phyloP scores from a whole-genome alignment of 2,888 invertebrate species.

The Tryphoninae sp. region DNA sequence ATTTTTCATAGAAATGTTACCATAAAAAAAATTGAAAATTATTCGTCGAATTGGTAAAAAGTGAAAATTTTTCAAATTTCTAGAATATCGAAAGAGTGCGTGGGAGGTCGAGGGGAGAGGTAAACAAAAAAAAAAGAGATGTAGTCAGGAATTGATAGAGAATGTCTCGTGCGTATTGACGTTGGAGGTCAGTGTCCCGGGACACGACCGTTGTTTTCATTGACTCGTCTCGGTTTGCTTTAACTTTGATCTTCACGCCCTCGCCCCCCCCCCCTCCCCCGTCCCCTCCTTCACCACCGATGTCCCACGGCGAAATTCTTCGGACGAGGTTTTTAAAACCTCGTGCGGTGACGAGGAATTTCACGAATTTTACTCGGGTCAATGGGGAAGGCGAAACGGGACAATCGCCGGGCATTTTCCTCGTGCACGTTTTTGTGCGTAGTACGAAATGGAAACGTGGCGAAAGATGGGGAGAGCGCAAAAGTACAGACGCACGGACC shows the following conservation, averaged over 20 bases:
- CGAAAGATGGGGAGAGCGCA: neutral
- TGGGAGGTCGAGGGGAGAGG: too few species aligned
- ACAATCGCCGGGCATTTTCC: too few species aligned
- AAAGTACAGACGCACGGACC: constrained; percentile 4
- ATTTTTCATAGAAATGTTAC: too few species aligned
- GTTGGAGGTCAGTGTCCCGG: neutral
- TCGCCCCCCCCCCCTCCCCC: neutral
- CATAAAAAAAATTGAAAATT: too few species aligned
- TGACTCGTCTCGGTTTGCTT: neutral
- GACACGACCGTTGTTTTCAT: neutral
- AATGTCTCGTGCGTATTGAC: neutral
- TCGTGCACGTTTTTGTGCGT: too few species aligned
- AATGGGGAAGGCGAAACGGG: constrained; percentile 18
- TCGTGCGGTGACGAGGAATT: constrained; percentile 32
- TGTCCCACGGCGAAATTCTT: neutral
- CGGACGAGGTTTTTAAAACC: neutral
- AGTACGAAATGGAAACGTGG: neutral
- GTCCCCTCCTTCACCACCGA: neutral
- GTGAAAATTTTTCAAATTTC: too few species aligned
- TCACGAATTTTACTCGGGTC: constrained; percentile 50
- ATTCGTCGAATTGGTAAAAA: too few species aligned
- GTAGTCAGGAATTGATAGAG: too few species aligned
- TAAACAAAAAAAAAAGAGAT: too few species aligned
- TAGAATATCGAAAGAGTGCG: too few species aligned
- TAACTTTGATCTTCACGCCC: neutral